A percentile compares a stretch with the other conserved stretches of the same genome.
Conservation (phyloP, 2,888 invertebrate species). For the Ditylenchus weischeri region DNA sequence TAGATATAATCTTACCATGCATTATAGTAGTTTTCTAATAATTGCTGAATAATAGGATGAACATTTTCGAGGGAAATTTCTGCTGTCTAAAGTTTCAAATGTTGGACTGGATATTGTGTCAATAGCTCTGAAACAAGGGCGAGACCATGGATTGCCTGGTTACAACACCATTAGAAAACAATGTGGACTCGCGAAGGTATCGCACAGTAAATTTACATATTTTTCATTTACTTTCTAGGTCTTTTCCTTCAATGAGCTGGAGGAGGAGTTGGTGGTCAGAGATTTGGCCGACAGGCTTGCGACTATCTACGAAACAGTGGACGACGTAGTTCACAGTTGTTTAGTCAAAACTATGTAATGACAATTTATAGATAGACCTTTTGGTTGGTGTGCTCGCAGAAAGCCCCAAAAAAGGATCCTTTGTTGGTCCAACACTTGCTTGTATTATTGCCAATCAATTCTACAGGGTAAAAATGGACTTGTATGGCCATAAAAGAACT, state of each 20-base stretch:
- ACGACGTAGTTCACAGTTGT: constrained; percentile 43
- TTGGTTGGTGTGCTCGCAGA: constrained; percentile 57
- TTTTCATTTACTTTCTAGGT: background rate
- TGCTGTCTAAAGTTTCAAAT: constrained; percentile 27
- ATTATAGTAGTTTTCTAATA: background rate
- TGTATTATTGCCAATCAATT: constrained; percentile 57
- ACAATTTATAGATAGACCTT: constrained; percentile 47
- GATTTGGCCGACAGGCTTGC: constrained; percentile 28
- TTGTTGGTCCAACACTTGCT: constrained; percentile 58
- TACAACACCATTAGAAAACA: constrained; percentile 49
- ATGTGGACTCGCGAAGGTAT: constrained; percentile 53
- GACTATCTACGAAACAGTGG: constrained; percentile 41
- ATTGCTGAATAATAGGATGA: background rate
- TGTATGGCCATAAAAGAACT: no score
- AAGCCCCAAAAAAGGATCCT: constrained; percentile 52
- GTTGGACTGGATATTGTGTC: constrained; percentile 55
- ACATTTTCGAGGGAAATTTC: constrained; percentile 36
- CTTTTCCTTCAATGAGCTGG: constrained; percentile 34
- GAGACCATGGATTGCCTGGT: constrained; percentile 57
- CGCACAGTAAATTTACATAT: background rate
- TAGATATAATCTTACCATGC: background rate
- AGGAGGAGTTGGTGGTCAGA: constrained; percentile 21
- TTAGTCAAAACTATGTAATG: constrained; percentile 17
- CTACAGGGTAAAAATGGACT: constrained; percentile 44
- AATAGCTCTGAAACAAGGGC: constrained; percentile 53